phyloP scores from a whole-genome alignment of 64 coral and sea anemone genomes.

The Porites australiensis region DNA sequence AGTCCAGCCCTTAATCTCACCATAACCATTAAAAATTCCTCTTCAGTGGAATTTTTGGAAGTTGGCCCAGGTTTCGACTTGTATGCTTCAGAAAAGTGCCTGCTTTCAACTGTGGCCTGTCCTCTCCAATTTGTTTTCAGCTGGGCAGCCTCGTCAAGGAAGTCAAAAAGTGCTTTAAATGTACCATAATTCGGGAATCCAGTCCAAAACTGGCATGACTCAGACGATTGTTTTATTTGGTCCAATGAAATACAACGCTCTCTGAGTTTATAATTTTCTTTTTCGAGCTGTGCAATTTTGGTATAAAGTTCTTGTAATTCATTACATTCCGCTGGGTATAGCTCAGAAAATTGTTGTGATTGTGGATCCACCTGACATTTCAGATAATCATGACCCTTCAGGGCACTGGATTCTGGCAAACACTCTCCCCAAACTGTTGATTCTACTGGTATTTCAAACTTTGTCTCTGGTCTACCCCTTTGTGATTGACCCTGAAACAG shows the following conservation, averaged over 20 bases:
- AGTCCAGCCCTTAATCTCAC: slow-evolving; percentile 53
- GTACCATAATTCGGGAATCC: slow-evolving; percentile 65
- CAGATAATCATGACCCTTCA: slow-evolving; percentile 10
- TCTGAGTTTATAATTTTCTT: slow-evolving; percentile 43
- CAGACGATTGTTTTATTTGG: slow-evolving; percentile 16
- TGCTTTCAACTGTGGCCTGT: slow-evolving; percentile 21
- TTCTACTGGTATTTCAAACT: slow-evolving; percentile 15
- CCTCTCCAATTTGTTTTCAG: slow-evolving; percentile 64
- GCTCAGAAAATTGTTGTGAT: background rate
- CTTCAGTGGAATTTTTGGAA: slow-evolving; percentile 49
- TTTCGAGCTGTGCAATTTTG: slow-evolving; percentile 33
- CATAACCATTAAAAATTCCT: slow-evolving; percentile 72
- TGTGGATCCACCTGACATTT: background rate
- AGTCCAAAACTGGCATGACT: slow-evolving; percentile 52
- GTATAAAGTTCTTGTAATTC: slow-evolving; percentile 31
- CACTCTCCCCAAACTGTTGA: background rate
- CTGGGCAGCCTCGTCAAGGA: slow-evolving; percentile 39
- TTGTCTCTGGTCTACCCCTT: background rate
- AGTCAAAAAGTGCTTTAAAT: slow-evolving; percentile 58
- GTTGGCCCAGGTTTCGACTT: slow-evolving; percentile 49
- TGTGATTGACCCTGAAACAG: background rate
- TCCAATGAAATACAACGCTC: slow-evolving; percentile 30
- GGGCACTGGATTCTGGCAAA: slow-evolving; percentile 11
- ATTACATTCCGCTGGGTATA: background rate
- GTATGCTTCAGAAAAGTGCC: slow-evolving; percentile 45